A percentile compares a stretch with the other conserved stretches of the same genome.
These are phyloP conservation scores for Lampris incognitus DNA, from an alignment of 2,113 vertebrate species.

Conservation along the genomic window DNA sequence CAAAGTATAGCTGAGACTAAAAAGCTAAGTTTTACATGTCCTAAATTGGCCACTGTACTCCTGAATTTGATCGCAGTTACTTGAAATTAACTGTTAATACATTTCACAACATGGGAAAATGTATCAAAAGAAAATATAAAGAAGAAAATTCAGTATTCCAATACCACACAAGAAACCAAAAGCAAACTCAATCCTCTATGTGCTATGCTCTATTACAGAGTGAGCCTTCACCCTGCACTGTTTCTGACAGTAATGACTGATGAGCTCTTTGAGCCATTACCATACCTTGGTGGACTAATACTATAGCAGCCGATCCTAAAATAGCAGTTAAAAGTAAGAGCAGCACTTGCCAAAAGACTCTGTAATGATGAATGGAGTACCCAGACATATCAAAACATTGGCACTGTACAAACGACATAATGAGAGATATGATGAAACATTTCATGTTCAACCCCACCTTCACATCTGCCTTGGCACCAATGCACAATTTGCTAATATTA, in stretches of 20 bases:
- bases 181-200: constrained; percentile 58
- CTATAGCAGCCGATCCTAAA: neutral
- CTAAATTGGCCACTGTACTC: no score
- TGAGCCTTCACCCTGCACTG: constrained; percentile 54
- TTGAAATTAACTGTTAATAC: no score
- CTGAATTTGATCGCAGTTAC: no score
- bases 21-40: no score
- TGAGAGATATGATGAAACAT: no score
- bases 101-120: no score
- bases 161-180: constrained; percentile 37
- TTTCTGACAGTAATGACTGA: constrained; percentile 42
- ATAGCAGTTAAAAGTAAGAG: constrained; percentile 14
- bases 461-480: neutral
- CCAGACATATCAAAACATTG: constrained; percentile 27
- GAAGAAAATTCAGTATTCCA: constrained; percentile 15
- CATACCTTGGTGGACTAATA: constrained; percentile 17
- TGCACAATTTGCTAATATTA: no score
- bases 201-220: constrained; percentile 51
- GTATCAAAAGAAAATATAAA: constrained; percentile 32
- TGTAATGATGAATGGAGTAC: constrained; percentile 23
- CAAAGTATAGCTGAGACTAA: no score
- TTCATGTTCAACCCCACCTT: neutral
- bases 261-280: constrained; percentile 55
- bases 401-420: neutral
- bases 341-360: constrained; percentile 17